A percentile compares a stretch with the other conserved stretches of the same genome.
phyloP scores from a whole-genome alignment of 2,888 invertebrate species.

The Athalia rosae region DNA sequence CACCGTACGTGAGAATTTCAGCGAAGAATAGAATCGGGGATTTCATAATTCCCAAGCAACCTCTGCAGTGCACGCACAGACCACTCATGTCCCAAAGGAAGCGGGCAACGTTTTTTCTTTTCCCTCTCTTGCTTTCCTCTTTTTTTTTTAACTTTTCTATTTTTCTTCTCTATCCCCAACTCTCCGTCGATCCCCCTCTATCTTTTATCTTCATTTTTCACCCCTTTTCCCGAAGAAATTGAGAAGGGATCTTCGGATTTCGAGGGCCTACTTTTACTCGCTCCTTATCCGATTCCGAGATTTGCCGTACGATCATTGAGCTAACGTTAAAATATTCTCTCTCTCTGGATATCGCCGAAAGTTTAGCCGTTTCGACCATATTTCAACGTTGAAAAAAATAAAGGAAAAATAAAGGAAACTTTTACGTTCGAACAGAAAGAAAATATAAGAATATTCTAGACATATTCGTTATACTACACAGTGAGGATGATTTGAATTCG shows the following conservation, averaged over 20 bases:
- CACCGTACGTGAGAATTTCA: background rate
- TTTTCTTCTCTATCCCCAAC: background rate
- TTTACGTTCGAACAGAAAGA: too few relatives aligned
- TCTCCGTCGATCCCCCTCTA: too few relatives aligned
- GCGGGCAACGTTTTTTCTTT: background rate
- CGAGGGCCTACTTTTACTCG: too few relatives aligned
- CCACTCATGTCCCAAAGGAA: background rate
- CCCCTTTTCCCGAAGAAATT: background rate
- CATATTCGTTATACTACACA: too few relatives aligned
- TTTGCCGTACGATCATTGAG: background rate
- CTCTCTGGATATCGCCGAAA: too few relatives aligned
- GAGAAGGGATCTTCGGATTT: background rate
- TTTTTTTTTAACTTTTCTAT: background rate
- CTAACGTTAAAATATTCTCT: too few relatives aligned
- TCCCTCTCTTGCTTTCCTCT: background rate
- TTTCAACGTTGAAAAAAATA: too few relatives aligned
- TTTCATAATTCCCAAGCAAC: constrained; percentile 15
- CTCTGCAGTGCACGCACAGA: background rate
- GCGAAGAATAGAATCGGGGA: background rate
- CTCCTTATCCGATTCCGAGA: background rate
- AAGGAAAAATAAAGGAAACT: too few relatives aligned
- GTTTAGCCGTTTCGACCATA: too few relatives aligned
- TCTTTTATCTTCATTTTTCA: background rate
- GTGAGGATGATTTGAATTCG: too few relatives aligned
- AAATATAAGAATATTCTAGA: too few relatives aligned